Percentiles rank a stretch among this genome's conserved stretches.
Conservation (phyloP, 23 tunicate species). For the Corella eumyota region DNA sequence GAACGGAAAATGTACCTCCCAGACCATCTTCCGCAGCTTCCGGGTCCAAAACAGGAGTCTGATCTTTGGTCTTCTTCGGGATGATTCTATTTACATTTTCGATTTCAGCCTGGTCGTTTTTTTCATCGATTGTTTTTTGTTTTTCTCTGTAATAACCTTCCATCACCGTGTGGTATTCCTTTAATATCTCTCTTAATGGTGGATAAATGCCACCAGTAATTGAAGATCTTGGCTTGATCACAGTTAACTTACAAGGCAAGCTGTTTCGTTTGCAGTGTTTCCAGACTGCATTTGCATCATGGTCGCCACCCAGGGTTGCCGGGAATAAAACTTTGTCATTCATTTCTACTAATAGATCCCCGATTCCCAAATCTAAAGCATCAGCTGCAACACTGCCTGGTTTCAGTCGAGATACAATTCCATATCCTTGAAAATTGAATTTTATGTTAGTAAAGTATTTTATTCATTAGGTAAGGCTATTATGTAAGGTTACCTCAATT, state of each 20-base stretch:
- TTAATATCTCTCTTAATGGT: conserved; percentile 32
- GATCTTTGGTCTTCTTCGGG: conserved; percentile 26
- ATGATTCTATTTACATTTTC: conserved; percentile 11
- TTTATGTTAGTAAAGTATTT: background rate
- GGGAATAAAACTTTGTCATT: conserved; percentile 54
- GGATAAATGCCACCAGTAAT: conserved; percentile 38
- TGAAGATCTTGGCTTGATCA: conserved; percentile 44
- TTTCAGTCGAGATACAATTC: conserved; percentile 41
- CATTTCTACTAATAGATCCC: conserved; percentile 74
- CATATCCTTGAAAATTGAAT: conserved; percentile 39
- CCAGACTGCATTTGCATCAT: conserved; percentile 59
- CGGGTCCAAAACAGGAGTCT: conserved; percentile 63
- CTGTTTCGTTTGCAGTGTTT: conserved; percentile 34
- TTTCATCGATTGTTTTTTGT: conserved; percentile 41
- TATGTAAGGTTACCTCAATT: background rate
- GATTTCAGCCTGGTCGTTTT: conserved; percentile 14
- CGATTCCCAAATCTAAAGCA: conserved; percentile 29
- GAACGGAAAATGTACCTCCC: conserved; percentile 35
- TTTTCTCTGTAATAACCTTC: conserved; percentile 28
- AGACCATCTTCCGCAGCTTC: conserved; percentile 40
- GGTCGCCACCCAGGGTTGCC: conserved; percentile 31
- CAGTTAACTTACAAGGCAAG: conserved; percentile 60
- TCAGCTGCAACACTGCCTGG: conserved; percentile 65
- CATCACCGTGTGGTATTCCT: conserved; percentile 50
- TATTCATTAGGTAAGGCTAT: background rate